These are phyloP conservation scores for Eriosoma lanigerum DNA, from an alignment of 1,140 invertebrate species.

Conservation along the genomic window DNA sequence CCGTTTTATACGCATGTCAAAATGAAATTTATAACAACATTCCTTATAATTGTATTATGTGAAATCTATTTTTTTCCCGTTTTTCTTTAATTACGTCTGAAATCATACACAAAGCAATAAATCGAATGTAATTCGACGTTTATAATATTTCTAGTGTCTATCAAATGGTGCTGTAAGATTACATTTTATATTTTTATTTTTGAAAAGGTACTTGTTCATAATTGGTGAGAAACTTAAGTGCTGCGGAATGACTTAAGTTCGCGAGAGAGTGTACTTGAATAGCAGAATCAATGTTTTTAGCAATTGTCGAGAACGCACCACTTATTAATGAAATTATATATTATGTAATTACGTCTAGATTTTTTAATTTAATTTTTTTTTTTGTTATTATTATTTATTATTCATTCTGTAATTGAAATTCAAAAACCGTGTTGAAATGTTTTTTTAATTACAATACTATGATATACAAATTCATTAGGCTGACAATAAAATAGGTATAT, in stretches of 20 bases:
- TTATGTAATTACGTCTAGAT: neutral
- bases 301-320: neutral
- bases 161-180: neutral
- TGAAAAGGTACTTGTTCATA: too few species aligned
- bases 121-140: neutral
- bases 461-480: neutral
- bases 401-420: too few species aligned
- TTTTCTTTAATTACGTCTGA: too few species aligned
- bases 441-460: neutral
- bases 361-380: slow-evolving; percentile 7
- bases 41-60: too few species aligned
- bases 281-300: neutral
- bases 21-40: too few species aligned
- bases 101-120: too few species aligned
- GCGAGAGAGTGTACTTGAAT: neutral
- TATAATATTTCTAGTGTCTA: neutral
- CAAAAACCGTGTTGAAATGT: slow-evolving; percentile 8
- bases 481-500: neutral
- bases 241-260: neutral
- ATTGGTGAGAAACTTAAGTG: too few species aligned
- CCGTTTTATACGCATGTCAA: too few species aligned
- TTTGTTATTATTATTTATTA: neutral
- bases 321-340: neutral
- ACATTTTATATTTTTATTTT: neutral
- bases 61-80: too few species aligned